A percentile compares a stretch with the other conserved stretches of the same genome.
Evolutionary conservation across 2,113 vertebrate species (phyloP).

Genomic region (Amphilophus citrinellus): DNA sequence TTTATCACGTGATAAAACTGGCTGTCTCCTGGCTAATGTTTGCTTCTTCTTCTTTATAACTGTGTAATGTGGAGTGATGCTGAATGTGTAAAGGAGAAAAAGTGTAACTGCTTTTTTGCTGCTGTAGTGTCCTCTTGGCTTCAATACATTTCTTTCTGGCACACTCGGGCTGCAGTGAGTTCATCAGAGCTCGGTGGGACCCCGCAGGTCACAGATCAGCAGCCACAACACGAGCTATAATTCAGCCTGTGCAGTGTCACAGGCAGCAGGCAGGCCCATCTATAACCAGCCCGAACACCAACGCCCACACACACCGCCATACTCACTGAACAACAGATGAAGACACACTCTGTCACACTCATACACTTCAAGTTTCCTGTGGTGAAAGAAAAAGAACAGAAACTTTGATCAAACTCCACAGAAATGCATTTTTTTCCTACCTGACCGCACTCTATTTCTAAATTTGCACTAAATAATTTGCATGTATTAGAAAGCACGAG

Average conservation of each 20-base stretch:
- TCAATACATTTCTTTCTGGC: neutral
- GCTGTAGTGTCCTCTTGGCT: neutral
- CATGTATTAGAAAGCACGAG: too few species aligned
- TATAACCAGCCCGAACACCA: constrained; percentile 19
- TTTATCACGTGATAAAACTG: rapidly evolving
- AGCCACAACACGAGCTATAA: constrained; percentile 50
- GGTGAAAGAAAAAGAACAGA: neutral
- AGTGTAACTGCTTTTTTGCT: neutral
- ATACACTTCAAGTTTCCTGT: neutral
- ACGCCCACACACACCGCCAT: neutral
- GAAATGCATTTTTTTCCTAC: neutral
- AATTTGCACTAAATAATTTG: too few species aligned
- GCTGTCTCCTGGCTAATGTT: neutral
- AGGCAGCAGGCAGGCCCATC: constrained; percentile 22
- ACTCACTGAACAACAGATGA: constrained; percentile 20
- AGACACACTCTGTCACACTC: constrained; percentile 3
- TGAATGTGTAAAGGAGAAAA: neutral
- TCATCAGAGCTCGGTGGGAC: constrained; percentile 18
- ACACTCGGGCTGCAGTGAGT: constrained; percentile 7
- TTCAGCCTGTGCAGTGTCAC: constrained; percentile 36
- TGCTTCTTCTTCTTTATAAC: neutral
- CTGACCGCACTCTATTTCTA: too few species aligned
- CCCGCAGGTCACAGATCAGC: constrained; percentile 43
- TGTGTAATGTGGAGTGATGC: neutral
- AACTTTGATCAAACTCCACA: rapidly evolving